Base-by-base conservation (phyloP, 2,113 vertebrate species). In the Regulus satrapa region DNA sequence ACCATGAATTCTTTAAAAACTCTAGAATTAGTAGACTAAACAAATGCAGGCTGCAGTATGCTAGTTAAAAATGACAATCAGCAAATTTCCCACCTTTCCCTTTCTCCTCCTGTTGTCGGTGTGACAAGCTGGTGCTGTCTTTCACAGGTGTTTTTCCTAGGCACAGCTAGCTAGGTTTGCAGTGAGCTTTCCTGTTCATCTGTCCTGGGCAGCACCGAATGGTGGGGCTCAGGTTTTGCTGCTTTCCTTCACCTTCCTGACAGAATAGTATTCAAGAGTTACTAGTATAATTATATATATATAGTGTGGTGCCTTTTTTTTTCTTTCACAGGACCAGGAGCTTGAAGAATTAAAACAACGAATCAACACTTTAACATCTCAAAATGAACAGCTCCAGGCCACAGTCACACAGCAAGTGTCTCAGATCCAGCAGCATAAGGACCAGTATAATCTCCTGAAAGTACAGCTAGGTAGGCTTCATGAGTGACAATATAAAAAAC, bases 361-460 rank as follows among this genome's bases (percentile, higher is more conserved):
- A 61, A 83, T 99, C 40, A 80, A 87, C n/a, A 97, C 98, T 16
- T 89, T 99, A 97, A 98, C 97, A 10, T 95, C 97, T 73, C 98
- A 99, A 81, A 99, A 98, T 2, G 99, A 99, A 40, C 99, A 99
- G 95, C 97, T 99, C 52, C 98, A 99, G 94, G 93, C 95, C 16
- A 98, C 99, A 11, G 82, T 99, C 77, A 98, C 98, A 4, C 99
- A 99, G 91, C 99, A 99, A 88, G 95, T 98, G 18, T 98, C 98
- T 6, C 99, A 99, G 98, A 99, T 99, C 95, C 99, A 99, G 67
- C 99, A 99, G 95, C 99, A 99, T 81, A 99, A 99, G 94, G 99
- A 99, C 96, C 99, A 99, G 45, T 99, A 99, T 92, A 99, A 99
- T 96, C 98, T 99, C 93, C 99, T 99, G 66, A 99, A 99, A 97